Conservation (phyloP, 2,888 invertebrate species). For the Deilephila elpenor region DNA sequence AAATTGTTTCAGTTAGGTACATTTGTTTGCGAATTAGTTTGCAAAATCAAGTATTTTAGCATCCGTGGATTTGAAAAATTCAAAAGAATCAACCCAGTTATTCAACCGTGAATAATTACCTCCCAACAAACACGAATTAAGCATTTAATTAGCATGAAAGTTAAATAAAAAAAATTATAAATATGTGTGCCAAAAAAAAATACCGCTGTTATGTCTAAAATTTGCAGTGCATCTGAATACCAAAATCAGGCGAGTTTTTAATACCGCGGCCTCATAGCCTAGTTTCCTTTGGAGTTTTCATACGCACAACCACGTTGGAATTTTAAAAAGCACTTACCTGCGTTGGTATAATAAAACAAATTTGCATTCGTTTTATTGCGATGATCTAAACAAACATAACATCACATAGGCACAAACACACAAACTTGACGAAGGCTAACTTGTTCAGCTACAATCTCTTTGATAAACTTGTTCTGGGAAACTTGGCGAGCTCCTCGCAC, state of each 20-base stretch:
- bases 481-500: conserved; percentile 67
- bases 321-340: conserved; percentile 19
- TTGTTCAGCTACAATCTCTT: conserved; percentile 72
- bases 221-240: background rate
- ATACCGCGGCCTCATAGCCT: background rate
- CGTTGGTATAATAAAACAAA: conserved; percentile 41
- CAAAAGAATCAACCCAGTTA: too few species aligned
- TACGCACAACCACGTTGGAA: background rate
- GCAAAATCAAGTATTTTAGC: too few species aligned
- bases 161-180: background rate
- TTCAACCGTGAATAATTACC: too few species aligned
- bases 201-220: background rate
- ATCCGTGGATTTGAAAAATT: too few species aligned
- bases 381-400: conserved; percentile 46
- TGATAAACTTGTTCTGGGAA: conserved; percentile 65
- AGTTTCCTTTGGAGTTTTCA: background rate
- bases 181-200: background rate
- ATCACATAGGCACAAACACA: conserved; percentile 34
- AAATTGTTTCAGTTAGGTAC: too few species aligned
- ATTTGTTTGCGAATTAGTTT: too few species aligned
- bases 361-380: conserved; percentile 41
- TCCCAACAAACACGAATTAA: too few species aligned
- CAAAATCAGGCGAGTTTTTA: background rate
- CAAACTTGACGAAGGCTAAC: conserved; percentile 65
- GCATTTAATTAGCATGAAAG: too few species aligned